Conservation (phyloP, 2,888 invertebrate species). For the Cheilosia scutellata region DNA sequence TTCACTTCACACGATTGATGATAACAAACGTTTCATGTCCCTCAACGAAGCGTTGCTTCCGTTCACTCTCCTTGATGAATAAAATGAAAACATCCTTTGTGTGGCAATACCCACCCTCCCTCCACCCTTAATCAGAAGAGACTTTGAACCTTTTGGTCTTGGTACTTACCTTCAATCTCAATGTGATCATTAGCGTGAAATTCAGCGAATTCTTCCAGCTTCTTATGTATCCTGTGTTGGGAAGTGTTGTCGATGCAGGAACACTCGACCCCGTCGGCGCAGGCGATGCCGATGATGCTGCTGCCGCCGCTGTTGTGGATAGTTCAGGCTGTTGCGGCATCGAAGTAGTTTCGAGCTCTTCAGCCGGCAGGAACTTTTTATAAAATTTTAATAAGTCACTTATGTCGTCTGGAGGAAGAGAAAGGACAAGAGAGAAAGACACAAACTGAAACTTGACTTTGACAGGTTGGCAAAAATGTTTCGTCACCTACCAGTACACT, state of each 20-base stretch:
- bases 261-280: conserved; percentile 64
- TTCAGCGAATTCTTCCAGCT: conserved; percentile 82
- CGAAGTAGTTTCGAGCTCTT: conserved; percentile 78
- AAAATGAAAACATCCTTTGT: conserved; percentile 41
- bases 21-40: conserved; percentile 58
- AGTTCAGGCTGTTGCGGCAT: conserved; percentile 60
- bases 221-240: conserved; percentile 81
- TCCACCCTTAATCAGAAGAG: conserved; percentile 4
- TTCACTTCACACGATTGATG: conserved; percentile 64
- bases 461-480: neutral
- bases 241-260: conserved; percentile 80
- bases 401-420: conserved; percentile 81
- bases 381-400: conserved; percentile 83
- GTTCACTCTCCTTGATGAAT: conserved; percentile 33
- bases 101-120: neutral
- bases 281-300: conserved; percentile 31
- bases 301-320: conserved; percentile 48
- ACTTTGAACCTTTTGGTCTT: conserved; percentile 5
- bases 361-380: conserved; percentile 80
- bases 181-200: conserved; percentile 83
- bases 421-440: conserved; percentile 7
- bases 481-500: conserved; percentile 82
- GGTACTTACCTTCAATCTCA: conserved; percentile 81
- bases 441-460: conserved; percentile 1
- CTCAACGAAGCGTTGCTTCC: conserved; percentile 58